Conservation (phyloP, 2,797 vertebrate species). For the Sciaenops ocellatus region DNA sequence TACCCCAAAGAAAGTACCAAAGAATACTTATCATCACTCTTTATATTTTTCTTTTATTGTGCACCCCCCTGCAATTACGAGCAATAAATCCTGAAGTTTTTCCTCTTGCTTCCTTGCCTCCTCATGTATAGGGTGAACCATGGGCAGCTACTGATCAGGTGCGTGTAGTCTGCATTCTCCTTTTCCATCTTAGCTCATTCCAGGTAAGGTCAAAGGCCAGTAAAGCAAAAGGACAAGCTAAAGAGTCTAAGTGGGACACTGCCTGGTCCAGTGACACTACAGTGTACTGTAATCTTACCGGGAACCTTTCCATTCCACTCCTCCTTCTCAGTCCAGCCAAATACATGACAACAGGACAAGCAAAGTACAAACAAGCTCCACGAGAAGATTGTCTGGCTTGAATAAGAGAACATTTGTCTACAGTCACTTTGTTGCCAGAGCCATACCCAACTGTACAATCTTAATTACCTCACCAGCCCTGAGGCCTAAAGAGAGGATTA, state of each 20-base stretch:
- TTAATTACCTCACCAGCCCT: constrained; percentile 50
- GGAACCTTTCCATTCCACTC: constrained; percentile 70
- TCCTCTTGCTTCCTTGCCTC: neutral
- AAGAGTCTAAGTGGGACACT: constrained; percentile 60
- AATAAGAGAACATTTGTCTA: constrained; percentile 38
- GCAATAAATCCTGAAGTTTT: neutral
- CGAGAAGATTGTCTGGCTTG: constrained; percentile 21
- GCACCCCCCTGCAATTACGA: neutral
- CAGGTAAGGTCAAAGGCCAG: constrained; percentile 67
- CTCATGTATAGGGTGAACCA: constrained; percentile 18
- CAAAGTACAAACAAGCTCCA: constrained; percentile 38
- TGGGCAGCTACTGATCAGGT: constrained; percentile 22
- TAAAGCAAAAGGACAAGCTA: constrained; percentile 56
- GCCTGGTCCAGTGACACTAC: constrained; percentile 55
- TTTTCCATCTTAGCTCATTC: constrained; percentile 30
- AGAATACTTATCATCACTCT: neutral
- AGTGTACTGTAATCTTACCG: constrained; percentile 70
- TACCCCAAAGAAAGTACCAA: neutral
- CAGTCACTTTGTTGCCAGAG: constrained; percentile 41
- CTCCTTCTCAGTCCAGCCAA: constrained; percentile 53
- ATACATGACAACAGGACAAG: constrained; percentile 48
- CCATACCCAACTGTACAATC: constrained; percentile 51
- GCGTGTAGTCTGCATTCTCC: neutral
- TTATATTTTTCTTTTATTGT: neutral
- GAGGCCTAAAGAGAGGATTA: constrained; percentile 59